A percentile compares a stretch with the other conserved stretches of the same genome.
Evolutionary conservation across 1,140 invertebrate species (phyloP).

Genomic region (Pectinophora gossypiella): DNA sequence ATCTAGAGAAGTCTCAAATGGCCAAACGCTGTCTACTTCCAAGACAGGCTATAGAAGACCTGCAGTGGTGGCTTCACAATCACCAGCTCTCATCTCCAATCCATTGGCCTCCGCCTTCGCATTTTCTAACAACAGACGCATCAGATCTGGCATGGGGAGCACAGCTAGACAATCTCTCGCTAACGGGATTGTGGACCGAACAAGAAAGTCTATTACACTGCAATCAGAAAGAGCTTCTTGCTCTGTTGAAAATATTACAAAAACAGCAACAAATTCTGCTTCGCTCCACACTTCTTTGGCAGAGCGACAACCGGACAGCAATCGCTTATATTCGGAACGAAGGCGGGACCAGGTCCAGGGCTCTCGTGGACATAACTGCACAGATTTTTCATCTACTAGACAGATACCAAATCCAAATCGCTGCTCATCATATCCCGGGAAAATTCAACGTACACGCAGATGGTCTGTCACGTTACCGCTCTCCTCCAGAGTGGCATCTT

Average conservation of each 20-base stretch:
- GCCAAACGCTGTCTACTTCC: neutral
- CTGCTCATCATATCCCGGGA: conserved; percentile 18
- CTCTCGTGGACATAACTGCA: conserved; percentile 19
- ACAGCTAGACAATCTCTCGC: conserved; percentile 8
- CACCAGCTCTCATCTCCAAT: neutral
- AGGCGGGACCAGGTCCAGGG: conserved; percentile 29
- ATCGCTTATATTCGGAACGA: conserved; percentile 33
- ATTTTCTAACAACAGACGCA: conserved; percentile 15
- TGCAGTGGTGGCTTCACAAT: conserved; percentile 6
- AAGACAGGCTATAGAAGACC: neutral
- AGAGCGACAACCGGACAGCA: conserved; percentile 36
- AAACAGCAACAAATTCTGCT: no score
- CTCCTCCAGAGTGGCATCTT: conserved; percentile 45
- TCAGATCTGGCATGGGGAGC: conserved; percentile 15
- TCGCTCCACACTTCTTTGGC: conserved; percentile 25
- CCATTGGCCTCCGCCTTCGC: neutral
- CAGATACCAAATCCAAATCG: conserved; percentile 13
- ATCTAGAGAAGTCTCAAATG: neutral
- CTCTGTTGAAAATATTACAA: no score
- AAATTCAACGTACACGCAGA: conserved; percentile 31
- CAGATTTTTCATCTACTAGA: conserved; percentile 13
- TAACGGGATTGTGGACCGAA: conserved; percentile 17
- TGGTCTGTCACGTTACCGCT: conserved; percentile 19
- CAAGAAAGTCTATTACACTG: conserved; percentile 10
- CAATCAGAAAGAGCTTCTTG: conserved; percentile 30